Percentiles rank a stretch among this genome's conserved stretches.
phyloP scores from a whole-genome alignment of 1,140 invertebrate genomes.

The Lasaia peninsularis region DNA sequence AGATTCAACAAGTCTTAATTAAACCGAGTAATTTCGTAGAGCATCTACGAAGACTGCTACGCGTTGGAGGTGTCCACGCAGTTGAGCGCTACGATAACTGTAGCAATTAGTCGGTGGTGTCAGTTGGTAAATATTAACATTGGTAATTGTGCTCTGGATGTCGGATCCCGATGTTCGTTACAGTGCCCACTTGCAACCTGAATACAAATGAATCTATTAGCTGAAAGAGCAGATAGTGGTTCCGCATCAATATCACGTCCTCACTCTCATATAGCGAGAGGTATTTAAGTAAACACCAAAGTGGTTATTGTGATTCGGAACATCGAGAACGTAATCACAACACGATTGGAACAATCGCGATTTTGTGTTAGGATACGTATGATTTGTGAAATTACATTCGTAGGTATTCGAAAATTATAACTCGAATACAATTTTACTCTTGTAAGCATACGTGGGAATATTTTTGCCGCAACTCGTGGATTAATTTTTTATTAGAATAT shows the following conservation, averaged over 20 bases:
- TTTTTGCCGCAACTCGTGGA: too few species aligned
- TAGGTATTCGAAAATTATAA: too few species aligned
- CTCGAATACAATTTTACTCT: too few species aligned
- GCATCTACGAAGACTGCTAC: slow-evolving; percentile 11
- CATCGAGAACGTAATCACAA: slow-evolving; percentile 5
- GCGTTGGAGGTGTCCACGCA: slow-evolving; percentile 25
- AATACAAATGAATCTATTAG: slow-evolving; percentile 74
- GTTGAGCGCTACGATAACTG: slow-evolving; percentile 35
- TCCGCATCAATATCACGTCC: slow-evolving; percentile 53
- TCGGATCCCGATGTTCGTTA: slow-evolving; percentile 69
- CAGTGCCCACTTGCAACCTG: slow-evolving; percentile 60
- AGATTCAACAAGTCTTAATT: slow-evolving; percentile 8
- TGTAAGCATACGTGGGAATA: too few species aligned
- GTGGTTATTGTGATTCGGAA: slow-evolving; percentile 19
- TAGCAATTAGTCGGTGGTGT: slow-evolving; percentile 63
- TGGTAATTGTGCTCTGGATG: slow-evolving; percentile 68
- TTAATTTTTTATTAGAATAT: too few species aligned
- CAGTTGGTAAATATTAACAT: slow-evolving; percentile 73
- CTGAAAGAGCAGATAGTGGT: slow-evolving; percentile 58
- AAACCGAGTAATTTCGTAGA: slow-evolving; percentile 16
- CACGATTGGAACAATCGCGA: not conserved
- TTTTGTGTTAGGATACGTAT: not conserved
- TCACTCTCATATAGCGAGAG: slow-evolving; percentile 32
- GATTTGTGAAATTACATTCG: too few species aligned
- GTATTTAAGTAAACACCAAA: slow-evolving; percentile 31